These are phyloP conservation scores for Miltochrista miniata DNA, from an alignment of 2,888 invertebrate species.

Conservation along the genomic window DNA sequence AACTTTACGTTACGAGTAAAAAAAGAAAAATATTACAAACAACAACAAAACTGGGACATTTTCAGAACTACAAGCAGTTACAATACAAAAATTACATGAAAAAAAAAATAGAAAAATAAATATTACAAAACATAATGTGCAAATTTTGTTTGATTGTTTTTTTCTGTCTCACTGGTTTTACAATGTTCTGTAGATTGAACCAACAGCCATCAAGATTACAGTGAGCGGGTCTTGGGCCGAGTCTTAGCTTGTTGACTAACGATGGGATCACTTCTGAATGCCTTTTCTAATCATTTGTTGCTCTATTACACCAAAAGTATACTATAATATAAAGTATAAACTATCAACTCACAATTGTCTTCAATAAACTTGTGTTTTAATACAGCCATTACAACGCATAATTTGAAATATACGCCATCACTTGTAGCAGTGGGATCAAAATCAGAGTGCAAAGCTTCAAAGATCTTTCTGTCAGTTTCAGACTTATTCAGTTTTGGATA, in stretches of 20 bases:
- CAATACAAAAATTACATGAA: not conserved
- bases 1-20: constrained; percentile 39
- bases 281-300: constrained; percentile 72
- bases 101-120: not conserved
- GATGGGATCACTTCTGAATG: constrained; percentile 59
- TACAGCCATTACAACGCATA: constrained; percentile 44
- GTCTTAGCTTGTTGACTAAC: constrained; percentile 49
- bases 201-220: constrained; percentile 69
- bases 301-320: constrained; percentile 6
- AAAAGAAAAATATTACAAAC: constrained; percentile 29
- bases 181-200: constrained; percentile 57
- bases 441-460: constrained; percentile 13
- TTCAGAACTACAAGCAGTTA: not conserved
- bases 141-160: constrained; percentile 45
- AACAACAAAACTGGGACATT: constrained; percentile 49
- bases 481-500: constrained; percentile 27
- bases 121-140: constrained; percentile 38
- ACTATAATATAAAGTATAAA: not conserved
- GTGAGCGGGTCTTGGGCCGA: constrained; percentile 61
- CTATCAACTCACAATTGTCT: constrained; percentile 45
- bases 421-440: constrained; percentile 11
- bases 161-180: constrained; percentile 63
- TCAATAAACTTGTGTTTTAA: constrained; percentile 43
- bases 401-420: constrained; percentile 37
- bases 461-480: constrained; percentile 33